A percentile compares a stretch with the other conserved stretches of the same genome.
These are phyloP conservation scores for Aplysina aerophoba DNA, from an alignment of 37 sponge, comb jelly and placozoan genomes.

Conservation along the genomic window DNA sequence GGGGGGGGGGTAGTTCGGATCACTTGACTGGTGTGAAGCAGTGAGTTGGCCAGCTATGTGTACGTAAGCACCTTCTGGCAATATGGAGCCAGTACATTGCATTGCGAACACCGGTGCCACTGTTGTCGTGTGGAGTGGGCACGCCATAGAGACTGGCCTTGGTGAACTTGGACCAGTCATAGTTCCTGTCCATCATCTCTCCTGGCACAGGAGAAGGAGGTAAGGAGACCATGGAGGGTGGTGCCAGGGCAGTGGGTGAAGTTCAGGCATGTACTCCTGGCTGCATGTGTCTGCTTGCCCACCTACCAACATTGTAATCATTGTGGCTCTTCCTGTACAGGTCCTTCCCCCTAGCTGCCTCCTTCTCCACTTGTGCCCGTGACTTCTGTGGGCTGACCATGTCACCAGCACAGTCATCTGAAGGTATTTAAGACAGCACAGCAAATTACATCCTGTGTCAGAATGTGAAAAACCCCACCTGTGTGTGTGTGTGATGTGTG, in stretches of 20 bases:
- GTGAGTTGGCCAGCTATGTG: neutral
- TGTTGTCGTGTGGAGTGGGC: slow-evolving; percentile 93
- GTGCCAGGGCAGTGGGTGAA: too few species aligned
- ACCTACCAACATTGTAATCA: slow-evolving; percentile 63
- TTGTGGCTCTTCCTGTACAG: slow-evolving; percentile 84
- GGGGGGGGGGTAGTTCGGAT: neutral
- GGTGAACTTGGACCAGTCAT: slow-evolving; percentile 90
- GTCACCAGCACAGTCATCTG: slow-evolving; percentile 74
- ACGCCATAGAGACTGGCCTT: slow-evolving; percentile 86
- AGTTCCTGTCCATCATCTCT: slow-evolving; percentile 86
- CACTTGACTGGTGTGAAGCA: neutral
- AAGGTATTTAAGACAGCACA: neutral
- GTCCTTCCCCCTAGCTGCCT: slow-evolving; percentile 62
- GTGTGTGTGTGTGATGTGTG: neutral
- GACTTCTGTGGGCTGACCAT: slow-evolving; percentile 89
- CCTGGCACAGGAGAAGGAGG: slow-evolving; percentile 27
- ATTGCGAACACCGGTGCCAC: slow-evolving; percentile 74
- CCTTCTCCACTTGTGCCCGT: slow-evolving; percentile 61
- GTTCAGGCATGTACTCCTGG: too few species aligned
- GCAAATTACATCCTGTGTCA: too few species aligned
- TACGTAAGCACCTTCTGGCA: neutral
- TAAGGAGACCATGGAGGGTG: neutral
- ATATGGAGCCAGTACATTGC: slow-evolving; percentile 81
- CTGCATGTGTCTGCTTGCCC: slow-evolving; percentile 7
- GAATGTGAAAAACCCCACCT: too few species aligned